phyloP scores from a whole-genome alignment of 2,888 invertebrate species.

The Napeogenes inachia region DNA sequence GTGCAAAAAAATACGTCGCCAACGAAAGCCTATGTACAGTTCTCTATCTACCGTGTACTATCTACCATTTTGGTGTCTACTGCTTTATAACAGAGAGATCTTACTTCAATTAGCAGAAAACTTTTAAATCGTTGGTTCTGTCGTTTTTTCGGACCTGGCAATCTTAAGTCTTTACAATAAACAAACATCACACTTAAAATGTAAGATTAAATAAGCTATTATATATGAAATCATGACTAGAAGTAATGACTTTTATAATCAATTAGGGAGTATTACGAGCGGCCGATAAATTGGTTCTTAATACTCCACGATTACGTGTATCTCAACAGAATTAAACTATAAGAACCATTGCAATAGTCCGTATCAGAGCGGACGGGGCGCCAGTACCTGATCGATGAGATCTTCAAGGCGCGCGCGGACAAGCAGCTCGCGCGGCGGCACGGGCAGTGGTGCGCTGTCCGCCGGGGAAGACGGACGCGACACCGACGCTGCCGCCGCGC shows the following conservation, averaged over 20 bases:
- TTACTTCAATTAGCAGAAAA: constrained; percentile 46
- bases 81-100: constrained; percentile 33
- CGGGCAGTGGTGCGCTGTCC: constrained; percentile 89
- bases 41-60: constrained; percentile 47
- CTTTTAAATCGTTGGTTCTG: constrained; percentile 62
- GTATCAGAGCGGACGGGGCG: too few relatives aligned
- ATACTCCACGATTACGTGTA: too few relatives aligned
- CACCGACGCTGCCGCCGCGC: constrained; percentile 93
- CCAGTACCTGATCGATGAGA: constrained; percentile 90
- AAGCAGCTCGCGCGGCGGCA: constrained; percentile 89
- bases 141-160: constrained; percentile 72
- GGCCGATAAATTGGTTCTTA: too few relatives aligned
- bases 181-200: constrained; percentile 15
- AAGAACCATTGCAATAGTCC: too few relatives aligned
- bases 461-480: constrained; percentile 93
- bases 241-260: too few relatives aligned
- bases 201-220: neutral
- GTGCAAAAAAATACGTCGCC: constrained; percentile 73
- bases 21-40: constrained; percentile 62
- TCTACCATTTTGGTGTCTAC: constrained; percentile 40
- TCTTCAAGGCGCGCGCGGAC: constrained; percentile 92
- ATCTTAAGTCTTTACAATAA: constrained; percentile 44
- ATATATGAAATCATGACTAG: constrained; percentile 7
- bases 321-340: too few relatives aligned
- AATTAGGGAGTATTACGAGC: too few relatives aligned